A percentile compares a stretch with the other conserved stretches of the same genome.
phyloP scores from a whole-genome alignment of 2,888 invertebrate species.

The Dichetophora obliterata region DNA sequence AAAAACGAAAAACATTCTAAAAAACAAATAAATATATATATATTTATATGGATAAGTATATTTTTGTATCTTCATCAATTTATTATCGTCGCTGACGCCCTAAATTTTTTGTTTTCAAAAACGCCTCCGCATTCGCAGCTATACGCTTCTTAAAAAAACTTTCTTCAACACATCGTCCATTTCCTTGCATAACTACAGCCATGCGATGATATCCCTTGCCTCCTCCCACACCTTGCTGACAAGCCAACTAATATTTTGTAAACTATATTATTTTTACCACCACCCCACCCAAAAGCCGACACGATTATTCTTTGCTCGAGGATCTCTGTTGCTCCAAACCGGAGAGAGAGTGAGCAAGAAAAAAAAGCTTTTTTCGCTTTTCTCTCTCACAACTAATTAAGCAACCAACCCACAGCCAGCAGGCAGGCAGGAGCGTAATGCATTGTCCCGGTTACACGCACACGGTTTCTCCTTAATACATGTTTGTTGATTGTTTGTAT shows the following conservation, averaged over 20 bases:
- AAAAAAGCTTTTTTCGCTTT: background rate
- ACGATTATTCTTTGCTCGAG: constrained; percentile 1
- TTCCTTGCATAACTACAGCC: constrained; percentile 16
- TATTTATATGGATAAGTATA: background rate
- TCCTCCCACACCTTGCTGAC: background rate
- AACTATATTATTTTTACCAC: constrained; percentile 12
- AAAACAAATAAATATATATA: background rate
- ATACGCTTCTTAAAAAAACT: background rate
- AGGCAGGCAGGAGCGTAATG: background rate
- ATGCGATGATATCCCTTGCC: background rate
- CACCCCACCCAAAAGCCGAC: constrained; percentile 2
- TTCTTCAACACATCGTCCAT: background rate
- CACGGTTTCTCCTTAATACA: constrained; percentile 25
- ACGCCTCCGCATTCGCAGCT: constrained; percentile 1
- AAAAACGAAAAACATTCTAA: background rate
- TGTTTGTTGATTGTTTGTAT: background rate
- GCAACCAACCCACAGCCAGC: background rate
- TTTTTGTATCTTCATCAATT: background rate
- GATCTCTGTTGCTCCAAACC: background rate
- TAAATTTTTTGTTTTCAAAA: constrained; percentile 2
- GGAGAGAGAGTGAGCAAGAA: constrained; percentile 3
- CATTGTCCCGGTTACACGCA: constrained; percentile 18
- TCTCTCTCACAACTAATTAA: constrained; percentile 5
- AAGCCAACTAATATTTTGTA: background rate
- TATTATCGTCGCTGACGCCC: constrained; percentile 28